These are phyloP conservation scores for Patiria pectinifera DNA, from an alignment of 53 echinoderm and acorn worm species.

Conservation along the genomic window DNA sequence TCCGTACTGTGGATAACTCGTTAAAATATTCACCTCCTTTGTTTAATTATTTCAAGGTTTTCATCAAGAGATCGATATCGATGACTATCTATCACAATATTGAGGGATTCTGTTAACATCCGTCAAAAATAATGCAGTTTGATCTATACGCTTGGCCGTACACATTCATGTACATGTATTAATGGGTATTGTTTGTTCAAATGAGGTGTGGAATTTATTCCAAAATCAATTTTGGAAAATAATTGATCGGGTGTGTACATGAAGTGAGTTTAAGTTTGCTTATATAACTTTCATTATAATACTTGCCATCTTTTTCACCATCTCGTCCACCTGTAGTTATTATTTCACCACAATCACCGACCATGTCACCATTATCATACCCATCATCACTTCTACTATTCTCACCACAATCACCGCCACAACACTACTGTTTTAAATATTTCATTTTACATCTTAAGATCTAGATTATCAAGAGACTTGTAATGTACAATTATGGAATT, in stretches of 20 bases:
- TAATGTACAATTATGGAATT: no score
- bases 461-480: no score
- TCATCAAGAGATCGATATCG: not conserved
- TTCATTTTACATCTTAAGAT: no score
- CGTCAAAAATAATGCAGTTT: not conserved
- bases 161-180: not conserved
- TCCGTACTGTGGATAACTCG: not conserved
- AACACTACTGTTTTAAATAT: not conserved
- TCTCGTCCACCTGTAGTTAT: not conserved
- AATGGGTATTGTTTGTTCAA: not conserved
- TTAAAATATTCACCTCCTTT: not conserved
- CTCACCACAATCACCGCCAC: not conserved
- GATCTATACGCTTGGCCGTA: not conserved
- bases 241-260: not conserved
- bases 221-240: not conserved
- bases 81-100: conserved; percentile 2
- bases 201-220: not conserved
- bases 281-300: not conserved
- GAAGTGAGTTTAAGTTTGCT: not conserved
- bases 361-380: not conserved
- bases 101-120: not conserved
- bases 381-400: not conserved
- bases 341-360: not conserved
- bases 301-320: not conserved
- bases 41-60: not conserved